Percentiles rank a stretch among this genome's conserved stretches.
These are phyloP conservation scores for Tethya wilhelma DNA, from an alignment of 37 sponge, comb jelly and placozoan genomes.

Conservation along the genomic window DNA sequence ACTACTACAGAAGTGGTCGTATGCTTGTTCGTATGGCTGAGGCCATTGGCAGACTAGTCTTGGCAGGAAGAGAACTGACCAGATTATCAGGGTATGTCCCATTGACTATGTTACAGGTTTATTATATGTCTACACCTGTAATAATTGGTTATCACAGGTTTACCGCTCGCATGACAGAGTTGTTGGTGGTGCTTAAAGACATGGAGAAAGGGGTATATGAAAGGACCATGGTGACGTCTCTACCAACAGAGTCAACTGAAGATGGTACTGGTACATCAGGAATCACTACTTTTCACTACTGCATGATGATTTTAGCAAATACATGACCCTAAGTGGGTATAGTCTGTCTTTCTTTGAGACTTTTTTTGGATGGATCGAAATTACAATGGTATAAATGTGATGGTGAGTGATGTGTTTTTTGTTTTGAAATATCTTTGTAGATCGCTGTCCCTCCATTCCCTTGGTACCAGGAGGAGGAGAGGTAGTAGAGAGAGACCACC, in stretches of 20 bases:
- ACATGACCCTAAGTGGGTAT: too few species aligned
- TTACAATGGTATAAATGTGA: too few species aligned
- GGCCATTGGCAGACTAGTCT: constrained; percentile 92
- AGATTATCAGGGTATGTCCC: constrained; percentile 83
- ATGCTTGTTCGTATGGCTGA: constrained; percentile 92
- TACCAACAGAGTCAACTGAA: constrained; percentile 4
- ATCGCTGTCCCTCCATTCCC: constrained; percentile 44
- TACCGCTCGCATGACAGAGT: constrained; percentile 82
- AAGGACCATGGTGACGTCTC: constrained; percentile 81
- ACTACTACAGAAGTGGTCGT: constrained; percentile 88
- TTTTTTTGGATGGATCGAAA: too few species aligned
- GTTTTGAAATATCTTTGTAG: not conserved
- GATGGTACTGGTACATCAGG: not conserved
- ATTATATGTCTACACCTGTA: not conserved
- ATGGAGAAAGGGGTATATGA: constrained; percentile 82
- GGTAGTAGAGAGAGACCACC: constrained; percentile 64
- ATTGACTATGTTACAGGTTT: too few species aligned
- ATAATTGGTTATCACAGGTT: constrained; percentile 53
- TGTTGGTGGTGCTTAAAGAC: constrained; percentile 77
- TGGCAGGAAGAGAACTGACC: constrained; percentile 91
- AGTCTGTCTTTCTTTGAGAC: too few species aligned
- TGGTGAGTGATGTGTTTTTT: too few species aligned
- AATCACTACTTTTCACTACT: too few species aligned
- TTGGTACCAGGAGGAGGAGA: constrained; percentile 89
- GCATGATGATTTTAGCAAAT: too few species aligned